phyloP scores from a whole-genome alignment of 2,888 invertebrate species.

The Fabriciana adippe region DNA sequence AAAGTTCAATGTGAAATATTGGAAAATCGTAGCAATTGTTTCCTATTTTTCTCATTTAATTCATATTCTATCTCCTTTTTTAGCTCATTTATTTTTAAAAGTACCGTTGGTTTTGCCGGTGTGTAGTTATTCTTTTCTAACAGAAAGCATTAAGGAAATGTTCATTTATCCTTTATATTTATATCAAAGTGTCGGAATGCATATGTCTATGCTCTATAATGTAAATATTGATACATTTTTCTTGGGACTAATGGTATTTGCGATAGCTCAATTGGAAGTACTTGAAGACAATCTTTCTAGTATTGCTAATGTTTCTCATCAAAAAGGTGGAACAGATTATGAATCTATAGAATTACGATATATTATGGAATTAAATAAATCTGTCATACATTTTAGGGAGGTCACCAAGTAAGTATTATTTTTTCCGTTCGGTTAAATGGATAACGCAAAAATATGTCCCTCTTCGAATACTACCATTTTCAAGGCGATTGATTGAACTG shows the following conservation, averaged over 20 bases:
- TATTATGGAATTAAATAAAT: slow-evolving; percentile 49
- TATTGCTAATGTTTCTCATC: slow-evolving; percentile 42
- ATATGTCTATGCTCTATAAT: slow-evolving; percentile 54
- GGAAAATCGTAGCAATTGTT: slow-evolving; percentile 50
- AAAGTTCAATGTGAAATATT: slow-evolving; percentile 51
- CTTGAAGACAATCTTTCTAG: slow-evolving; percentile 54
- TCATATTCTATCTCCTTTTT: slow-evolving; percentile 48
- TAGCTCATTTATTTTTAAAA: slow-evolving; percentile 49
- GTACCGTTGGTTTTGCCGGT: slow-evolving; percentile 50
- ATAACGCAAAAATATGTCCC: no score
- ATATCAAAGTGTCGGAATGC: slow-evolving; percentile 58
- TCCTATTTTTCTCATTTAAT: slow-evolving; percentile 48
- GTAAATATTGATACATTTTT: slow-evolving; percentile 60
- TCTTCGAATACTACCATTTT: no score
- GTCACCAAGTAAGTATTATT: slow-evolving; percentile 54
- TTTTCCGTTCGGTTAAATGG: no score
- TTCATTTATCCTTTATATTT: slow-evolving; percentile 56
- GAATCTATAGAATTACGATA: slow-evolving; percentile 21
- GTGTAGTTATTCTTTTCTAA: slow-evolving; percentile 56
- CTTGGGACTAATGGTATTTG: slow-evolving; percentile 56
- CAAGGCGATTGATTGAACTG: no score
- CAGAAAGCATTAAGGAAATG: slow-evolving; percentile 46
- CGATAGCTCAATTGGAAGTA: slow-evolving; percentile 61
- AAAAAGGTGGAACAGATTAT: not conserved
- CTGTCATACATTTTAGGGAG: slow-evolving; percentile 54